These are phyloP conservation scores for Protaetia brevitarsis DNA, from an alignment of 1,140 invertebrate species.

Conservation along the genomic window DNA sequence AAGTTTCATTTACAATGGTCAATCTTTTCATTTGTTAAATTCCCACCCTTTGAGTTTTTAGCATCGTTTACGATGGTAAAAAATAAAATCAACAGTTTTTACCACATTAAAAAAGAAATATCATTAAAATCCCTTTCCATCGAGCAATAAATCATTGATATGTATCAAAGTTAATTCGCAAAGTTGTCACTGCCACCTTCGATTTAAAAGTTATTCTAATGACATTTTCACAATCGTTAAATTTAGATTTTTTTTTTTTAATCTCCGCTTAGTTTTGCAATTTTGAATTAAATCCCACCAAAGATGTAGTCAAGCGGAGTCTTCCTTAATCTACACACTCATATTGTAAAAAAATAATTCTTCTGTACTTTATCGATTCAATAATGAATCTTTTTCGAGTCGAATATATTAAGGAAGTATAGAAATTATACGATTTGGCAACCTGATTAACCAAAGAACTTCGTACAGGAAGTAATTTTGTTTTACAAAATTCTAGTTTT, in stretches of 20 bases:
- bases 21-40: too few relatives aligned
- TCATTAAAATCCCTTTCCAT: neutral
- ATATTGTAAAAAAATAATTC: conserved; percentile 23
- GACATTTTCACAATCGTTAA: neutral
- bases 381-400: conserved; percentile 8
- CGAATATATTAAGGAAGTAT: conserved; percentile 8
- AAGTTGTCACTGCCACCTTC: neutral
- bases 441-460: neutral
- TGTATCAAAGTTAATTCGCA: conserved; percentile 3
- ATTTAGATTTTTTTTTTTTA: neutral
- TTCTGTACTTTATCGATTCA: neutral
- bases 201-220: conserved; percentile 16
- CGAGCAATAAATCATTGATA: neutral
- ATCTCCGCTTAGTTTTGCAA: neutral
- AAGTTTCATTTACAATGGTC: neutral
- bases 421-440: neutral
- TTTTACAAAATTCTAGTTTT: neutral
- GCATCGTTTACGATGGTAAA: too few relatives aligned
- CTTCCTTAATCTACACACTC: conserved; percentile 3
- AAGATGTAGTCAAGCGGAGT: conserved; percentile 6
- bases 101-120: too few relatives aligned
- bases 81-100: too few relatives aligned
- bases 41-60: too few relatives aligned
- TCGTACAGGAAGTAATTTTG: neutral
- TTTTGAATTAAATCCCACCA: neutral